A percentile compares a stretch with the other conserved stretches of the same genome.
Conservation (phyloP, 2,113 vertebrate species). For the Falcunculus frontatus region DNA sequence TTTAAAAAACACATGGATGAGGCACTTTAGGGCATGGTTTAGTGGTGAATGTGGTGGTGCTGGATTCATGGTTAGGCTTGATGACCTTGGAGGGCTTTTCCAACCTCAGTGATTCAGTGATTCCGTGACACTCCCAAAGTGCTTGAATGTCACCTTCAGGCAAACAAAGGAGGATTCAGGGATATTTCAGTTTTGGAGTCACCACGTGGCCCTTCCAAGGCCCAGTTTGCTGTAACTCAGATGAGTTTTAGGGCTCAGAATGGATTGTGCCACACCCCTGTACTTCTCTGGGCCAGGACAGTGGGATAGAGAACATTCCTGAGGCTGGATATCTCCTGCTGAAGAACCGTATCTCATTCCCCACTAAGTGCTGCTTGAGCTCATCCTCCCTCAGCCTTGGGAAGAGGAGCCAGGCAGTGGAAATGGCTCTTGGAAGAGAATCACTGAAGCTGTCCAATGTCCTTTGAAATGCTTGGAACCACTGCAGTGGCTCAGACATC, state of each 20-base stretch:
- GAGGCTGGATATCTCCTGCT: neutral
- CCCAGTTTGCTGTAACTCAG: neutral
- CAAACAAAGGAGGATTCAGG: neutral
- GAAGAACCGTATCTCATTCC: fast-evolving
- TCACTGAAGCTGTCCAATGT: neutral
- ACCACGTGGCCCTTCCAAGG: neutral
- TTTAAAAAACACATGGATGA: neutral
- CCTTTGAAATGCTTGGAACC: neutral
- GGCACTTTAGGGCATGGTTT: neutral
- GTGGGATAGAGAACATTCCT: neutral
- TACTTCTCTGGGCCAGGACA: neutral
- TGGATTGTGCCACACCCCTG: neutral
- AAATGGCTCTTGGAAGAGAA: neutral
- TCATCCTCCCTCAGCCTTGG: neutral
- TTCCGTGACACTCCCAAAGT: neutral
- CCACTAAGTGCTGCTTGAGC: neutral
- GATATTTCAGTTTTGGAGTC: neutral
- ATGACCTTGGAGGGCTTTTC: neutral
- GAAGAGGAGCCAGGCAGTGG: neutral
- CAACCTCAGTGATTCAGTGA: neutral
- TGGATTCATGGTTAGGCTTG: neutral
- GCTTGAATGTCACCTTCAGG: neutral
- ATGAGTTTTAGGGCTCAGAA: neutral
- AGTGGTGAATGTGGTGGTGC: neutral
- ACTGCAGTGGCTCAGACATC: neutral